These are phyloP conservation scores for Pyrrhia umbra DNA, from an alignment of 2,888 invertebrate species.

Conservation along the genomic window DNA sequence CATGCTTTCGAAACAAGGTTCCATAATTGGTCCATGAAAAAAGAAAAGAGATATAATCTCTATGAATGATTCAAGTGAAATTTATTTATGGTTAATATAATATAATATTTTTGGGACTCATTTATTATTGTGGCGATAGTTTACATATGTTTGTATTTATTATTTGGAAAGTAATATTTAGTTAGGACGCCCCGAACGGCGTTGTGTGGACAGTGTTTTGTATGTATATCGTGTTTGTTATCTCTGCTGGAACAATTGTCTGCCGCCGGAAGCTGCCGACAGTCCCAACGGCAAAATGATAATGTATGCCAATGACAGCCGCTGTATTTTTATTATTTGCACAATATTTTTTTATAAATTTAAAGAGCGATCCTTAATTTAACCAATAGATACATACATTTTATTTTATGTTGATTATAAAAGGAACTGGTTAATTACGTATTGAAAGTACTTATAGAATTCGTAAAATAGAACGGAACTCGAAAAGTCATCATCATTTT, in stretches of 20 bases:
- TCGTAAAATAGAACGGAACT: slow-evolving; percentile 14
- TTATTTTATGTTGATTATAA: neutral
- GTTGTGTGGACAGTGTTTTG: slow-evolving; percentile 44
- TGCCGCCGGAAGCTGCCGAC: slow-evolving; percentile 62
- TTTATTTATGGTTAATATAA: slow-evolving; percentile 30
- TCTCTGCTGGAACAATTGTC: slow-evolving; percentile 65
- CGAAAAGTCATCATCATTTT: neutral
- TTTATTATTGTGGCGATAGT: slow-evolving; percentile 35
- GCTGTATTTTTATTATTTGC: slow-evolving; percentile 46
- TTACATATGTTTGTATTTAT: slow-evolving; percentile 23
- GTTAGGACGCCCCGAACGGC: slow-evolving; percentile 34
- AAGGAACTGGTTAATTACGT: too few relatives aligned
- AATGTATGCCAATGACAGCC: slow-evolving; percentile 48
- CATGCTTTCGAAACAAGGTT: slow-evolving; percentile 51
- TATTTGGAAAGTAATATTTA: slow-evolving; percentile 47
- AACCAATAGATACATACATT: neutral
- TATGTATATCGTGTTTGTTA: slow-evolving; percentile 62
- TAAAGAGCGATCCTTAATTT: neutral
- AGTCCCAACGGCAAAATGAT: slow-evolving; percentile 62
- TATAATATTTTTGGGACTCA: slow-evolving; percentile 19
- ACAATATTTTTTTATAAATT: slow-evolving; percentile 34
- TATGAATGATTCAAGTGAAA: slow-evolving; percentile 38
- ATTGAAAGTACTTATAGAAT: neutral
- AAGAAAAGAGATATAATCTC: slow-evolving; percentile 23
- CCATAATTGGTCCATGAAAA: slow-evolving; percentile 48